These are phyloP conservation scores for Empidonax alnorum DNA, from an alignment of 2,113 vertebrate species.

Conservation along the genomic window DNA sequence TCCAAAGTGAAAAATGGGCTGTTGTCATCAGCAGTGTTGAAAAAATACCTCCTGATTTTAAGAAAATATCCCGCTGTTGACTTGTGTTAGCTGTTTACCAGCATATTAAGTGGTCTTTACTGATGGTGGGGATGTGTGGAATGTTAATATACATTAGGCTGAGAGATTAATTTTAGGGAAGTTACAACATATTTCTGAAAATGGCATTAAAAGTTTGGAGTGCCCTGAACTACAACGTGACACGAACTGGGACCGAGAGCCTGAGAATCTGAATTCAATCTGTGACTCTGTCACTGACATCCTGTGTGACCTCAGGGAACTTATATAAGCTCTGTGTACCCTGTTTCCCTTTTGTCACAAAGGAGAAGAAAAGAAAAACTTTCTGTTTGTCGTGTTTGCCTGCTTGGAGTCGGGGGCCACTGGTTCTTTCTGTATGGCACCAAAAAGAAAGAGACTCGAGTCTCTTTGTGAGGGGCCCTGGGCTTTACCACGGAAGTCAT, in stretches of 20 bases:
- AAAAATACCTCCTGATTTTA: conserved; percentile 11
- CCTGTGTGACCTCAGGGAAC: conserved; percentile 13
- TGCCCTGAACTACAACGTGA: not conserved
- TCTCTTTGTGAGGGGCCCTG: not conserved
- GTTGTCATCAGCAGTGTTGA: not conserved
- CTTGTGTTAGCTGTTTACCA: not conserved
- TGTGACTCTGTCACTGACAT: conserved; percentile 18
- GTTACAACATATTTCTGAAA: not conserved
- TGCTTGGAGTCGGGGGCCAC: not conserved
- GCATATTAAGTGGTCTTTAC: not conserved
- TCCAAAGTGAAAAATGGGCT: conserved; percentile 12
- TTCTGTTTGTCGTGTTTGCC: conserved; percentile 50
- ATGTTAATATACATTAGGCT: not conserved
- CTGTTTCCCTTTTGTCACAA: conserved; percentile 41
- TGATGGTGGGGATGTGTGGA: not conserved
- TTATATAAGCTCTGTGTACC: conserved; percentile 17
- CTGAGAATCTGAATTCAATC: conserved; percentile 40
- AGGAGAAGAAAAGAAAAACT: conserved; percentile 25
- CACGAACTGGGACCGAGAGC: not conserved
- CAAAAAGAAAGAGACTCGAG: not conserved
- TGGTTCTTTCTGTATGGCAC: not conserved
- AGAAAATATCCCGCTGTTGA: not conserved
- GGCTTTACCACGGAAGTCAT: not conserved
- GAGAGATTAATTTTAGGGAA: not conserved
- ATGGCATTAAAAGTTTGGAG: not conserved